These are phyloP conservation scores for Cephalotes varians DNA, from an alignment of 2,888 invertebrate species.

Conservation along the genomic window DNA sequence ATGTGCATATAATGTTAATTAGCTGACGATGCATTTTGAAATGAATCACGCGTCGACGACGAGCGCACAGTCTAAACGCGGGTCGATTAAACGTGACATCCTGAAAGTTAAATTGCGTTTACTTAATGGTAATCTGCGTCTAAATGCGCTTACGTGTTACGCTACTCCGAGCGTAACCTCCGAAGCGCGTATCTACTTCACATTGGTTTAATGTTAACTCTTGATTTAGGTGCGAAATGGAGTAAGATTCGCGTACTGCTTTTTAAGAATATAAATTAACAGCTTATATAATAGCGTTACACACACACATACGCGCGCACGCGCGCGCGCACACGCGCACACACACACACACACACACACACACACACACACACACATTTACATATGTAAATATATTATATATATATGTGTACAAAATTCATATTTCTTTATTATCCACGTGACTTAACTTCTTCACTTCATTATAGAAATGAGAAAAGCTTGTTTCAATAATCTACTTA, in stretches of 20 bases:
- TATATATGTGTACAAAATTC: not conserved
- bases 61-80: slow-evolving; percentile 8
- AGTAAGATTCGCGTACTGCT: not conserved
- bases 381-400: too few species aligned
- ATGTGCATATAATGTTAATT: slow-evolving; percentile 51
- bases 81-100: slow-evolving; percentile 43
- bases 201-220: slow-evolving; percentile 33
- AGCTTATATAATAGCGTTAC: not conserved
- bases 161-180: slow-evolving; percentile 28
- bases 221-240: slow-evolving; percentile 4
- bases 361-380: too few species aligned
- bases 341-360: too few species aligned
- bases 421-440: not conserved
- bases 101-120: slow-evolving; percentile 49
- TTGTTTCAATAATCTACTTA: not conserved
- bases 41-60: slow-evolving; percentile 36
- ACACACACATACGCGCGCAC: not conserved
- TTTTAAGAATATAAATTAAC: slow-evolving; percentile 1
- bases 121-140: slow-evolving; percentile 49
- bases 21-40: slow-evolving; percentile 25
- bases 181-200: slow-evolving; percentile 32
- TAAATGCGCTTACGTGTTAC: slow-evolving; percentile 52
- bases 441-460: not conserved
- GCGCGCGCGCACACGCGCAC: too few species aligned
- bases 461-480: not conserved